Evolutionary conservation across 2,888 invertebrate genomes (phyloP).

Genomic region (Hofmannophila pseudospretella): DNA sequence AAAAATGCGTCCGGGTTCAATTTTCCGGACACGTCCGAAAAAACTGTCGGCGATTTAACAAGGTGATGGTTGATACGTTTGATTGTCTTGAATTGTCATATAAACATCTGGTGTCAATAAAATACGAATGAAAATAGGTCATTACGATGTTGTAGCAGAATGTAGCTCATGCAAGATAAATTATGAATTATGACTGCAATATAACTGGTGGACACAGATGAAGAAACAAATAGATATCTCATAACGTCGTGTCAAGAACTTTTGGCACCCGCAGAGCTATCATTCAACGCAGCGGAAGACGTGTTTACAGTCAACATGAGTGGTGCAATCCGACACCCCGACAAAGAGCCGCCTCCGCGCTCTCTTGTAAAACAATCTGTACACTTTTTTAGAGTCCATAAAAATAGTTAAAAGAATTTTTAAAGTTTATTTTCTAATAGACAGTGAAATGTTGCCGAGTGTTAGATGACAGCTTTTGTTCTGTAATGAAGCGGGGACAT

Average conservation of each 20-base stretch:
- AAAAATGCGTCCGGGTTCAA: too few species aligned
- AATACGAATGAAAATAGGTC: too few species aligned
- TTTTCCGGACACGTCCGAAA: too few species aligned
- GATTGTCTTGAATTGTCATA: too few species aligned
- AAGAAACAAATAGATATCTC: constrained; percentile 21
- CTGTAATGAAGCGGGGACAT: constrained; percentile 72
- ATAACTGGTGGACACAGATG: constrained; percentile 13
- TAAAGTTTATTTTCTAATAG: constrained; percentile 65
- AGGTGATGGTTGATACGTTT: too few species aligned
- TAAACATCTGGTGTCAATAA: too few species aligned
- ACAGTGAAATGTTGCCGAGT: constrained; percentile 77
- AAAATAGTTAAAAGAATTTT: constrained; percentile 76
- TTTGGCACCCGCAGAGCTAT: constrained; percentile 64
- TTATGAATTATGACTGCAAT: constrained; percentile 8
- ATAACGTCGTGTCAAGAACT: constrained; percentile 21
- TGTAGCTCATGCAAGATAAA: not conserved
- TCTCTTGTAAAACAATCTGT: constrained; percentile 73
- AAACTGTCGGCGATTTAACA: too few species aligned
- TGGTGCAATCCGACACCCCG: constrained; percentile 58
- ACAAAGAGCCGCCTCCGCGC: constrained; percentile 73
- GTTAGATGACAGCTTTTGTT: constrained; percentile 76
- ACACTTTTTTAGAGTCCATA: constrained; percentile 73
- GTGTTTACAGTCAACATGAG: constrained; percentile 70
- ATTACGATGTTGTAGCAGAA: not conserved
- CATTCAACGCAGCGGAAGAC: constrained; percentile 64